Conservation (phyloP, 2,113 vertebrate genomes). For the Ochotona curzoniae region DNA sequence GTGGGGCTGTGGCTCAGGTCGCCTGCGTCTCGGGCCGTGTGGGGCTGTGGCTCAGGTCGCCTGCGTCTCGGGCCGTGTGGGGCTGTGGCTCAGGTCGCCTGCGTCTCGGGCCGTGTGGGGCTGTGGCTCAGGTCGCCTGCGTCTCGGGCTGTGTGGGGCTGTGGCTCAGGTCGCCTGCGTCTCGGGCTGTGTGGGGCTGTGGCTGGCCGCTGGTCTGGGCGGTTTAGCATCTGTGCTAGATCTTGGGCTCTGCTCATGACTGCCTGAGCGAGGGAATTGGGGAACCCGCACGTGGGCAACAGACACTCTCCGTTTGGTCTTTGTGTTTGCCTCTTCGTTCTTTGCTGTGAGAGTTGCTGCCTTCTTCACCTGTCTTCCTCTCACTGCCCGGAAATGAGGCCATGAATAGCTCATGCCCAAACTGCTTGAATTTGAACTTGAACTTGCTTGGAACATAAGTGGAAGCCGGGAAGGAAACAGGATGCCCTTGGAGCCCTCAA, state of each 20-base stretch:
- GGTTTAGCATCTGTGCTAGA: too few relatives aligned
- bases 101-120: accelerated
- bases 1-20: too few relatives aligned
- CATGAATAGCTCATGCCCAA: neutral
- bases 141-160: accelerated
- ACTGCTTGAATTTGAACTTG: neutral
- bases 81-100: too few relatives aligned
- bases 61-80: too few relatives aligned
- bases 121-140: too few relatives aligned
- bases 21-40: too few relatives aligned
- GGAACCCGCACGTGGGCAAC: accelerated
- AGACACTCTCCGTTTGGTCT: neutral
- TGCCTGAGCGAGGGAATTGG: neutral
- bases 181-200: accelerated
- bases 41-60: too few relatives aligned
- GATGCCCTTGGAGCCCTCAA: neutral
- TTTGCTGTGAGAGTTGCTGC: neutral
- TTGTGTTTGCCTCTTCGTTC: neutral
- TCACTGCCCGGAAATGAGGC: neutral
- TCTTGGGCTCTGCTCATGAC: neutral
- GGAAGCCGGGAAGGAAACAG: neutral
- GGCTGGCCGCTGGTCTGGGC: neutral
- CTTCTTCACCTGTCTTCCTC: neutral
- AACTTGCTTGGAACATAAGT: neutral
- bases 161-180: accelerated